phyloP scores from a whole-genome alignment of 2,888 invertebrate species.

The Phyllotreta cruciferae region DNA sequence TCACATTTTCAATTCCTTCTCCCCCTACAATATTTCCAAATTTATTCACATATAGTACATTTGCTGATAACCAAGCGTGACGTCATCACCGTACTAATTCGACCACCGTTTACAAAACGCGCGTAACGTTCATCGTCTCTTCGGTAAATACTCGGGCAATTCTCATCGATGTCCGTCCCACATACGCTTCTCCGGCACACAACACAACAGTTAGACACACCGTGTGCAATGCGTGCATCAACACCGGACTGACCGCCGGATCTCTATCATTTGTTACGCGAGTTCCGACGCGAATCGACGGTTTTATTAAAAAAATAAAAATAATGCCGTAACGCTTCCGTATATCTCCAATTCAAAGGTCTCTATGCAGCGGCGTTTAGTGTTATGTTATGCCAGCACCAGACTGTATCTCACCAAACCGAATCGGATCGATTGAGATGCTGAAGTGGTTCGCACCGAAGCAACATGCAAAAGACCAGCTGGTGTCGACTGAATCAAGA shows the following conservation, averaged over 20 bases:
- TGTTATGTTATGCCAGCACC: background rate
- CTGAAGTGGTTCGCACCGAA: background rate
- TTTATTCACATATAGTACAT: no score
- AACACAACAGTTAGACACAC: slow-evolving; percentile 55
- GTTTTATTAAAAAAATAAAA: no score
- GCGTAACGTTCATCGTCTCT: no score
- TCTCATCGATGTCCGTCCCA: slow-evolving; percentile 41
- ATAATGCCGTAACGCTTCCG: slow-evolving; percentile 1
- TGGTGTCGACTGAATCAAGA: slow-evolving; percentile 45
- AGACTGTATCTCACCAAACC: no score
- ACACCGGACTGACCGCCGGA: slow-evolving; percentile 31
- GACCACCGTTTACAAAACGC: no score
- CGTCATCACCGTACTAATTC: no score
- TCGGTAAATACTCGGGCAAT: background rate
- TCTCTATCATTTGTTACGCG: slow-evolving; percentile 36
- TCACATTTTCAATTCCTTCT: no score
- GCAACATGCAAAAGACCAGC: slow-evolving; percentile 47
- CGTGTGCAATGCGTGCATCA: slow-evolving; percentile 48
- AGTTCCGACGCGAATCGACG: slow-evolving; percentile 33
- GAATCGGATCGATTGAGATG: no score
- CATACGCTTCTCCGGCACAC: slow-evolving; percentile 33
- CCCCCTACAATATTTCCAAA: no score
- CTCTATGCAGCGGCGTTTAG: no score
- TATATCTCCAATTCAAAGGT: background rate
- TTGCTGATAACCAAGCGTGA: no score